Evolutionary conservation across 2,797 vertebrate genomes (phyloP).

Genomic region (Glossophaga mutica): DNA sequence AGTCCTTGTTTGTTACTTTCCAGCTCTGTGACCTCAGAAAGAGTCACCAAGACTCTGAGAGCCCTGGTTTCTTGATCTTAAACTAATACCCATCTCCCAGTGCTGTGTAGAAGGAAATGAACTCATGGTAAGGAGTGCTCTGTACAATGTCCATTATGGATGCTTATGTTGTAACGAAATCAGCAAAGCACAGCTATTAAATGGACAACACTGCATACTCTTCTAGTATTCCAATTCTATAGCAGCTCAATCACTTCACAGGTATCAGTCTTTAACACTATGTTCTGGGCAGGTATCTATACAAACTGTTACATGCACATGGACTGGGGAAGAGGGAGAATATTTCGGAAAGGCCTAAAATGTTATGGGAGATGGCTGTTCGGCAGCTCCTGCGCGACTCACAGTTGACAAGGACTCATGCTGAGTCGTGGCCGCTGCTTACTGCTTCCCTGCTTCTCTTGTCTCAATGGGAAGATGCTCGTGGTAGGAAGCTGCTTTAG

Average conservation of each 20-base stretch:
- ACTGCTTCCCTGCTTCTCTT: not conserved
- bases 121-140: not conserved
- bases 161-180: not conserved
- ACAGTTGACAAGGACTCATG: not conserved
- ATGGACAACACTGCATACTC: not conserved
- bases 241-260: not conserved
- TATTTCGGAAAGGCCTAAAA: not conserved
- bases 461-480: not conserved
- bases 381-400: not conserved
- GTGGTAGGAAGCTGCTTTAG: not conserved
- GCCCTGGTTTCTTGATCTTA: not conserved
- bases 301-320: not conserved
- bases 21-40: not conserved
- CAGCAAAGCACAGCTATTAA: not conserved
- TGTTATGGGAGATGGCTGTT: not conserved
- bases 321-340: not conserved
- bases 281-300: not conserved
- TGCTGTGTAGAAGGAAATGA: not conserved
- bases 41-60: not conserved
- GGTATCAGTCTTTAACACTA: not conserved
- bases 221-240: not conserved
- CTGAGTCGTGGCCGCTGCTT: not conserved
- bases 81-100: not conserved
- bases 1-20: not conserved
- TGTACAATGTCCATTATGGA: not conserved